These are phyloP conservation scores for Tethea ocularis DNA, from an alignment of 2,888 invertebrate genomes.

Conservation along the genomic window DNA sequence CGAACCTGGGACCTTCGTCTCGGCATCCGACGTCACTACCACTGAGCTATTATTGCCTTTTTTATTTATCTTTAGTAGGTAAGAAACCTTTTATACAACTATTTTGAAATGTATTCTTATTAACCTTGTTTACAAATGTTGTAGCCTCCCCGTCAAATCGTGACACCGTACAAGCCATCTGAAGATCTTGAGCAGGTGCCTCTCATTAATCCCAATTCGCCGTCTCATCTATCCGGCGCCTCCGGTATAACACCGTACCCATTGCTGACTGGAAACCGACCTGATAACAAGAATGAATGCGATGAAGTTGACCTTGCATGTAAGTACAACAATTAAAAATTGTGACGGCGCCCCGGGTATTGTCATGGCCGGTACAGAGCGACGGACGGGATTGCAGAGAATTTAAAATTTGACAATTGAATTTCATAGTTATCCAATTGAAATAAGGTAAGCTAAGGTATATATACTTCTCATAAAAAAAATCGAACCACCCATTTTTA, in stretches of 20 bases:
- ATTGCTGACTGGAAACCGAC: slow-evolving; percentile 43
- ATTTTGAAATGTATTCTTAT: not conserved
- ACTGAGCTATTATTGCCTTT: too few relatives aligned
- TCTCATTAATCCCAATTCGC: slow-evolving; percentile 82
- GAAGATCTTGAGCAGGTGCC: slow-evolving; percentile 91
- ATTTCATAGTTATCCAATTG: too few relatives aligned
- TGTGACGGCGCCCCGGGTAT: too few relatives aligned
- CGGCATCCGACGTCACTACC: too few relatives aligned
- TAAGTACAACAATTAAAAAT: slow-evolving; percentile 38
- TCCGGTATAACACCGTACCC: slow-evolving; percentile 63
- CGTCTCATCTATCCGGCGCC: slow-evolving; percentile 68
- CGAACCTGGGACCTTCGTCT: too few relatives aligned
- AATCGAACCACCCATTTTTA: too few relatives aligned
- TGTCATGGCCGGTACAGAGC: too few relatives aligned
- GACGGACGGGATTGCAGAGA: too few relatives aligned
- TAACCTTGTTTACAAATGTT: slow-evolving; percentile 12
- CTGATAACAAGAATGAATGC: slow-evolving; percentile 31
- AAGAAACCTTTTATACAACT: too few relatives aligned
- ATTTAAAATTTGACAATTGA: too few relatives aligned
- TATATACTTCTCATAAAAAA: too few relatives aligned
- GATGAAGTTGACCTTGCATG: slow-evolving; percentile 55
- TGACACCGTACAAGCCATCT: slow-evolving; percentile 94
- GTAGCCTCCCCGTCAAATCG: slow-evolving; percentile 93
- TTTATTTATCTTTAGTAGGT: not conserved
- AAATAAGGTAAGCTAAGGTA: too few relatives aligned